A percentile compares a stretch with the other conserved stretches of the same genome.
phyloP scores from a whole-genome alignment of 2,888 invertebrate species.

The Calliphora vomitoria region DNA sequence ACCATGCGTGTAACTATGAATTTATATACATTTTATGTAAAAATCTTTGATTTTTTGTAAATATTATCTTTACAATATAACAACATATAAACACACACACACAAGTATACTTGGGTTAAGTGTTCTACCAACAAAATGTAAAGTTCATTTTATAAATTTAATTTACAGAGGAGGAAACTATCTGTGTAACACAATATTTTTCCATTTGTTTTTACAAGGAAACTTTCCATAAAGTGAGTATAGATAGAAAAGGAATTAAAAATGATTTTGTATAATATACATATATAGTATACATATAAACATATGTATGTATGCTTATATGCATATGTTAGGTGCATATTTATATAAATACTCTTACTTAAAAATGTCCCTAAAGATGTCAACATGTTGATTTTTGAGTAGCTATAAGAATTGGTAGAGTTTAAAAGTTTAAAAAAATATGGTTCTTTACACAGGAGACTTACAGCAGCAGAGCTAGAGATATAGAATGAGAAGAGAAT shows the following conservation, averaged over 20 bases:
- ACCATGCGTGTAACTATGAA: too few relatives aligned
- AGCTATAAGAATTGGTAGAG: not conserved
- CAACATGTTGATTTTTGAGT: slow-evolving; percentile 50
- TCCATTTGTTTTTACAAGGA: slow-evolving; percentile 33
- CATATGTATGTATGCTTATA: not conserved
- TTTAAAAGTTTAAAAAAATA: not conserved
- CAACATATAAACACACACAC: not conserved
- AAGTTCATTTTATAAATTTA: slow-evolving; percentile 33
- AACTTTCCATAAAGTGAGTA: slow-evolving; percentile 8
- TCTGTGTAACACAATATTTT: slow-evolving; percentile 20
- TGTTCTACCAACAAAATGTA: slow-evolving; percentile 10
- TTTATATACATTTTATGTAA: not conserved
- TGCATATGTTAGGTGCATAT: not conserved
- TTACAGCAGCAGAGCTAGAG: not conserved
- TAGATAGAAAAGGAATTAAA: not conserved
- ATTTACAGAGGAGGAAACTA: slow-evolving; percentile 38
- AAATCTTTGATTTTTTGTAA: not conserved
- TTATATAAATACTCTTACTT: slow-evolving; percentile 28
- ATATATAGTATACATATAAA: not conserved
- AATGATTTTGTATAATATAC: not conserved
- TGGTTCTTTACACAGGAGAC: not conserved
- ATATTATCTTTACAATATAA: not conserved
- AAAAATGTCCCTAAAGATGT: slow-evolving; percentile 30
- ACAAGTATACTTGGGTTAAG: slow-evolving; percentile 1
- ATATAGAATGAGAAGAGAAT: not conserved